Evolutionary conservation across 2,888 invertebrate genomes (phyloP), one percentile per base, ranked within the genome.

Genomic region (Drosophila recens): DNA sequence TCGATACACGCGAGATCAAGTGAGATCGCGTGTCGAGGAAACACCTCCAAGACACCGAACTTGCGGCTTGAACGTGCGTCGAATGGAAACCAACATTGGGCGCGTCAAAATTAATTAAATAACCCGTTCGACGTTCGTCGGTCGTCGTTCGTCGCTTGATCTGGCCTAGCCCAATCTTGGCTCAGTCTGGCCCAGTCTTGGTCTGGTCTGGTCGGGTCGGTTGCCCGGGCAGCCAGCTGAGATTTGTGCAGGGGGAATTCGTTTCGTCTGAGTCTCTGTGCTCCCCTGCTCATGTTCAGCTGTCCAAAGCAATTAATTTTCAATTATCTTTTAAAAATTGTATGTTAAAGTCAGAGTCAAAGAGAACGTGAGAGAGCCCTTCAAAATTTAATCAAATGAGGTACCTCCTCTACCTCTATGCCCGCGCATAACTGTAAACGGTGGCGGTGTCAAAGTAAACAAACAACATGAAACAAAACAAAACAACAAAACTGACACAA

Each of bases 301-400:
- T 86, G 88, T 88, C 83, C 80, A 72, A 83, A 73, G 88, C 85
- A 86, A 88, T 86, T 86, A 86, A 86, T 88, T 86, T 86, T 86
- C 88, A 86, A 86, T 86, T 86, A 86, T 80, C 83, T 82, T 38
- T 34, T 48, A 52, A 69, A 81, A 73, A 73, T 71, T 78, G 64
- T 52, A 81, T 62, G 79, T 72, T 72, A 67, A 70, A 63, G 59
- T 15, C 48, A 62, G 57, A 43, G 17, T 45, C 54, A 65, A 15
- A 53, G 10, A 11, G 20, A 30, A 45, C 1, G 23, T 9, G 23
- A 15, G 30, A 30, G 58, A 15, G 33, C 46, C 76, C 64, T 63
- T 71, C 72, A 76, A 75, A 75, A 66, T 59, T 67, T 61, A 76
- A 71, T 75, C 76, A 75, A 75, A 71, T 70, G 46, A 65, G 51